These are phyloP conservation scores for Zeus faber DNA, from an alignment of 2,113 vertebrate genomes.

Conservation along the genomic window DNA sequence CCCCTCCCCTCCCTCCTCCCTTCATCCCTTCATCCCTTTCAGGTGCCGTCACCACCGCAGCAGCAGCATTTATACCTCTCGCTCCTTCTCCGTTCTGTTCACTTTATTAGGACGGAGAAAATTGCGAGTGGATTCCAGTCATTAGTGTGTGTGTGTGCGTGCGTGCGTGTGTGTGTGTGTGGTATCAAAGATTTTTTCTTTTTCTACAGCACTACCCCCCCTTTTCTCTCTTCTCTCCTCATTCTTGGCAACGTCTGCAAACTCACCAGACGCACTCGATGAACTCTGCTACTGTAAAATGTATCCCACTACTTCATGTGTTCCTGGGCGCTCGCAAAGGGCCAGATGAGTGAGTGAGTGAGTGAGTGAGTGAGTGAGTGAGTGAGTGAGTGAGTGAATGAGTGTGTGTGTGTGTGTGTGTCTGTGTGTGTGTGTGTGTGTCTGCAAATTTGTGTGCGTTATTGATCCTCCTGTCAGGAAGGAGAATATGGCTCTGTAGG, in stretches of 20 bases:
- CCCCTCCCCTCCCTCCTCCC: neutral
- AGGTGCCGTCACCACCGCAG: too few relatives aligned
- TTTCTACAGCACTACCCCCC: slow-evolving; percentile 27
- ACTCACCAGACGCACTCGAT: slow-evolving; percentile 47
- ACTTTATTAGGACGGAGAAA: too few relatives aligned
- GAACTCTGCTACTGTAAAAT: slow-evolving; percentile 48
- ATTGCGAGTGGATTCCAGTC: too few relatives aligned
- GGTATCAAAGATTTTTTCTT: too few relatives aligned
- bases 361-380: slow-evolving; percentile 9
- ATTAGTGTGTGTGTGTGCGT: too few relatives aligned
- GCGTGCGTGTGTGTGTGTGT: too few relatives aligned
- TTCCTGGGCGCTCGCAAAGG: too few relatives aligned
- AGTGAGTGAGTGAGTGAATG: neutral
- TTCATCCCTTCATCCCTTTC: too few relatives aligned
- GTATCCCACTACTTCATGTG: slow-evolving; percentile 30
- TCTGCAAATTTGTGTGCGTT: neutral
- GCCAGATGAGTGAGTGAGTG: slow-evolving; percentile 2
- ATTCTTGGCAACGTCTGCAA: slow-evolving; percentile 37
- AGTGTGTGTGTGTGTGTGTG: neutral
- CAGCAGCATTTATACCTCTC: too few relatives aligned
- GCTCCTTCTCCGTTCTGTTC: too few relatives aligned
- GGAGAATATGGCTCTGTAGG: neutral
- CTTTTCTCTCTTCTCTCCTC: slow-evolving; percentile 32
- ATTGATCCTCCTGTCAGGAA: neutral
- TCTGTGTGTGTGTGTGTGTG: neutral